Conservation (phyloP, 2,797 vertebrate species). For the Sternotherus odoratus region DNA sequence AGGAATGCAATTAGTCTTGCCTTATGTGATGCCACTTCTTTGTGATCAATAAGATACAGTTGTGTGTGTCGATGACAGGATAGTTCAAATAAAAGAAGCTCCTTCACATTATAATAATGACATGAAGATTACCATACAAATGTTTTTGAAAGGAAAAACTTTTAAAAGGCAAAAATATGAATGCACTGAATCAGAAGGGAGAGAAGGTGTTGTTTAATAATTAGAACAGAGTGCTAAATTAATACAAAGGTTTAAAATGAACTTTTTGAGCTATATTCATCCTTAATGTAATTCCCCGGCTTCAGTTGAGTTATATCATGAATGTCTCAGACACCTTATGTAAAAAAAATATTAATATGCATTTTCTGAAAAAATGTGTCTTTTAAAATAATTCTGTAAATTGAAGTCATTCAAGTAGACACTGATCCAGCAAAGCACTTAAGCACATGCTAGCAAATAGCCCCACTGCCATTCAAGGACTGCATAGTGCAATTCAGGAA, state of each 20-base stretch:
- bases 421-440: constrained; percentile 25
- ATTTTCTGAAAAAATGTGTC: not conserved
- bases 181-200: not conserved
- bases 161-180: not conserved
- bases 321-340: not conserved
- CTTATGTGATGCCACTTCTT: not conserved
- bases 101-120: not conserved
- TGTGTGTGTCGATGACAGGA: not conserved
- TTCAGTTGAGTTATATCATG: not conserved
- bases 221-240: not conserved
- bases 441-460: constrained; percentile 22
- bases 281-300: not conserved
- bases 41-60: not conserved
- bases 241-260: not conserved
- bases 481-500: not conserved
- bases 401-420: constrained; percentile 9
- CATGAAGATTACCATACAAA: not conserved
- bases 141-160: not conserved
- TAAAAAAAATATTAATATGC: not conserved
- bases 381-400: constrained; percentile 14
- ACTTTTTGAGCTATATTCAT: not conserved
- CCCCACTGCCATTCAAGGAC: not conserved
- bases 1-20: not conserved
- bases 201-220: not conserved
- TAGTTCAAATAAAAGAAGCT: not conserved